These are phyloP conservation scores for Crocallis elinguaria DNA, from an alignment of 2,888 invertebrate genomes.

Conservation along the genomic window DNA sequence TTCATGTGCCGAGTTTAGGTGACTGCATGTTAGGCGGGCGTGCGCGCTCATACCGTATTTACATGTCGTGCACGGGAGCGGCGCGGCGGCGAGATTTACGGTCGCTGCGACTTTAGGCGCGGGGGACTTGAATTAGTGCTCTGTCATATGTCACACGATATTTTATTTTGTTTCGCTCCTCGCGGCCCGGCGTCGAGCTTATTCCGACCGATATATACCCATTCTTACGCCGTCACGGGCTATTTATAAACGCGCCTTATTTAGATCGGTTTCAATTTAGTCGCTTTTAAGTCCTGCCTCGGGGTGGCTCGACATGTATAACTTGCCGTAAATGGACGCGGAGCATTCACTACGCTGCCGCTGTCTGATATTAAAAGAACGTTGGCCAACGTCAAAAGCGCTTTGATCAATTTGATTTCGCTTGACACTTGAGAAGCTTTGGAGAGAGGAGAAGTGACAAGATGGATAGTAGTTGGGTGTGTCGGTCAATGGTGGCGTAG, in stretches of 20 bases:
- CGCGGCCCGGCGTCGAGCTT: slow-evolving; percentile 50
- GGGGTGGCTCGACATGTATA: slow-evolving; percentile 40
- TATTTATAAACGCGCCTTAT: slow-evolving; percentile 78
- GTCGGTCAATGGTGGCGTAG: slow-evolving; percentile 56
- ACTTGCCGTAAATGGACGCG: slow-evolving; percentile 39
- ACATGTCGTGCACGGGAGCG: slow-evolving; percentile 73
- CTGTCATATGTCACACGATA: slow-evolving; percentile 76
- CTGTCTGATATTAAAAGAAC: slow-evolving; percentile 33
- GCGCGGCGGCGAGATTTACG: slow-evolving; percentile 80
- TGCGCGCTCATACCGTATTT: slow-evolving; percentile 71
- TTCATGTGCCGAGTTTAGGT: slow-evolving; percentile 66
- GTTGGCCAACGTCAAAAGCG: slow-evolving; percentile 36
- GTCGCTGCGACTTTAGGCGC: slow-evolving; percentile 62
- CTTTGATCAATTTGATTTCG: slow-evolving; percentile 50
- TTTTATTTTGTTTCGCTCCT: slow-evolving; percentile 69
- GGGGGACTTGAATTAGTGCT: slow-evolving; percentile 77
- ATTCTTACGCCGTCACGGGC: slow-evolving; percentile 67
- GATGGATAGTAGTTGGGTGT: slow-evolving; percentile 62
- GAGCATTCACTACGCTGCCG: slow-evolving; percentile 35
- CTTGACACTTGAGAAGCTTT: slow-evolving; percentile 55
- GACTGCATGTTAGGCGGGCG: slow-evolving; percentile 62
- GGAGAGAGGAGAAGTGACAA: slow-evolving; percentile 66
- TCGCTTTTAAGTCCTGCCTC: slow-evolving; percentile 41
- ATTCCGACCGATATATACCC: slow-evolving; percentile 70
- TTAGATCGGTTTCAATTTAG: slow-evolving; percentile 62